Evolutionary conservation across 1,140 invertebrate genomes (phyloP).

Genomic region (Bilobella aurantiaca): DNA sequence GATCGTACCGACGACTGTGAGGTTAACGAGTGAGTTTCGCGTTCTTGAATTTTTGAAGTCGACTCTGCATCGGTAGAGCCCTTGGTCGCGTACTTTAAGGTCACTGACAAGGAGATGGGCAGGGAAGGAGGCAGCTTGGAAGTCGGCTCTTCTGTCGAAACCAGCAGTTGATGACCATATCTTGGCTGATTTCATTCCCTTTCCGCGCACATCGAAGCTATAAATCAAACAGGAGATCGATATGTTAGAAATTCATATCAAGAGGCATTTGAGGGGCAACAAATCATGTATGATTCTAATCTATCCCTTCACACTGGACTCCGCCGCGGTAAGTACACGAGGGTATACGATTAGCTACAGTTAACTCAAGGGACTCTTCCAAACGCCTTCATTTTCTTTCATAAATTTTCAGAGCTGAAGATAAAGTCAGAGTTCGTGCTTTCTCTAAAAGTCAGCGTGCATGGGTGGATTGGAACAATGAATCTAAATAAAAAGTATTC

Average conservation of each 20-base stretch:
- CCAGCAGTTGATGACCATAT: constrained; percentile 35
- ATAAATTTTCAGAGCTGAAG: background rate
- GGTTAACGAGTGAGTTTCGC: constrained; percentile 75
- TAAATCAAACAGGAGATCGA: constrained; percentile 13
- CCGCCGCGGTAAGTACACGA: background rate
- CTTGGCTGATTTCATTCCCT: constrained; percentile 33
- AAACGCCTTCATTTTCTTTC: background rate
- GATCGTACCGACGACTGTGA: constrained; percentile 77
- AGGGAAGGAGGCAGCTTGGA: constrained; percentile 39
- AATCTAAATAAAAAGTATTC: no score
- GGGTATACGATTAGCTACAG: no score
- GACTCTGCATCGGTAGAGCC: constrained; percentile 69
- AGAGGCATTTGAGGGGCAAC: background rate
- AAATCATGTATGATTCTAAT: constrained; percentile 1
- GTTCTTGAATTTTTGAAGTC: constrained; percentile 83
- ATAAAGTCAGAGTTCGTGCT: background rate
- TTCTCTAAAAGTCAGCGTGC: background rate
- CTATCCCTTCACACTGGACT: background rate
- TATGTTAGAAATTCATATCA: constrained; percentile 6
- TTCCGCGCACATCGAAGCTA: constrained; percentile 37
- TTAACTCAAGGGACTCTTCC: no score
- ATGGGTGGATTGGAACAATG: background rate
- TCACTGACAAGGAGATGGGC: constrained; percentile 67
- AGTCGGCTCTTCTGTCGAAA: constrained; percentile 35
- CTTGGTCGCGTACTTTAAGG: constrained; percentile 67